Evolutionary conservation across 2,888 invertebrate genomes (phyloP).

Genomic region (Atherix ibis): DNA sequence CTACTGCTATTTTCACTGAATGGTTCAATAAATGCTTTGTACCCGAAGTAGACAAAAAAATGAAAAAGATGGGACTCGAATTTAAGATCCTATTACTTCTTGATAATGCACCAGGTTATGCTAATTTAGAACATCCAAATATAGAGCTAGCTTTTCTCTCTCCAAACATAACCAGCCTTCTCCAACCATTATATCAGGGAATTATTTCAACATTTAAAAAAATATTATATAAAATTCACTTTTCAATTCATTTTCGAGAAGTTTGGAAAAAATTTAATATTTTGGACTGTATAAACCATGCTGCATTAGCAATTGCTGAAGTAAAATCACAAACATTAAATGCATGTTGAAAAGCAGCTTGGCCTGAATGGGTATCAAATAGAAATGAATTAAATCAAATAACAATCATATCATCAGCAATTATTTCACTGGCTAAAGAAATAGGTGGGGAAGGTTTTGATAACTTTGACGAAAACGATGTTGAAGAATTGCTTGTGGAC

Average conservation of each 20-base stretch:
- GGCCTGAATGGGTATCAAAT: slow-evolving; percentile 15
- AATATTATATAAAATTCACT: no score
- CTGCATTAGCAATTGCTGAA: slow-evolving; percentile 9
- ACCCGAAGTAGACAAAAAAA: slow-evolving; percentile 10
- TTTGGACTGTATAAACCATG: slow-evolving; percentile 9
- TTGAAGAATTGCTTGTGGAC: background rate
- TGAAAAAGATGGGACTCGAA: slow-evolving; percentile 8
- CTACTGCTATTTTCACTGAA: slow-evolving; percentile 11
- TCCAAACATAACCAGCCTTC: slow-evolving; percentile 14
- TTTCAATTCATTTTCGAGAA: no score
- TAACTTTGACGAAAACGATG: background rate
- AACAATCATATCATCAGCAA: background rate
- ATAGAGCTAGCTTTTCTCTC: slow-evolving; percentile 14
- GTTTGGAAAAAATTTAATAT: slow-evolving; percentile 12
- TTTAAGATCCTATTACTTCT: slow-evolving; percentile 13
- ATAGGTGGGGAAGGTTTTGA: slow-evolving; percentile 18
- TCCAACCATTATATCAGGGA: slow-evolving; percentile 15
- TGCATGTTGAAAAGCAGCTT: slow-evolving; percentile 17
- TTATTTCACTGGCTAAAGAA: slow-evolving; percentile 13
- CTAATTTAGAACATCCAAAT: slow-evolving; percentile 11
- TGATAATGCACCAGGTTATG: slow-evolving; percentile 12
- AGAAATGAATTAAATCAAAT: slow-evolving; percentile 1
- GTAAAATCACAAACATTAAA: slow-evolving; percentile 15
- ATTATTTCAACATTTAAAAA: slow-evolving; percentile 19
- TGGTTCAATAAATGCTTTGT: slow-evolving; percentile 14